Evolutionary conservation across 2,113 vertebrate genomes (phyloP), one percentile per base, ranked within the genome.

Genomic region (Sander vitreus): DNA sequence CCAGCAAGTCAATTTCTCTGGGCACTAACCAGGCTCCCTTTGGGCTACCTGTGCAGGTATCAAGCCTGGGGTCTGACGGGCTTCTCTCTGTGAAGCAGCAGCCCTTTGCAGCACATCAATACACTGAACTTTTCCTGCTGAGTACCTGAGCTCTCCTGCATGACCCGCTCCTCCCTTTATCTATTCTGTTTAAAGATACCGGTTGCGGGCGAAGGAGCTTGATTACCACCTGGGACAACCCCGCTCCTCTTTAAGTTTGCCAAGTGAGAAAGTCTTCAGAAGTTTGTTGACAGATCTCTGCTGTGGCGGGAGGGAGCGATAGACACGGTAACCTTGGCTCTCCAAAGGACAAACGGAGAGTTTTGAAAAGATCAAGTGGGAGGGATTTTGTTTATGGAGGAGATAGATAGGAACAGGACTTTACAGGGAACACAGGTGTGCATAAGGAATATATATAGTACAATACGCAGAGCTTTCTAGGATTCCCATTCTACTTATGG

Each of bases 281-380:
- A 93, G 91, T 91, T 91, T 91, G 90, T 91, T 91, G 89, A 93
- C 90, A 90, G 91, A 92, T 91, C 86, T 92, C 89, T 11, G 76
- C 82, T 70, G 87, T 75, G 68, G 88, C 70, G 25, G 85, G 88
- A 88, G 92, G 81, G 55, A 84, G 88, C 72, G 78, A 89, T 89
- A 89, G 93, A 93, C 90, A 76, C 4, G 78, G 68, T 91, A 85
- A 94, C 92, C 91, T 94, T 93, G 91, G 84, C 90, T 89, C 86
- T 80, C 78, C 76, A 83, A 91, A 93, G 90, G 93, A 94, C 91
- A 90, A 92, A 82, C 21, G 89, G 67, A 18, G 89, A 89, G 87
- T 85, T 90, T 90, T 85, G 86, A 84, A 86, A 85, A 92, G 92
- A 93, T 92, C 92, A 91, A 89, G 83, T 65, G 23, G 47, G 33